These are phyloP conservation scores for Neosilurus hyrtlii DNA, from an alignment of 2,797 vertebrate genomes.

Conservation along the genomic window DNA sequence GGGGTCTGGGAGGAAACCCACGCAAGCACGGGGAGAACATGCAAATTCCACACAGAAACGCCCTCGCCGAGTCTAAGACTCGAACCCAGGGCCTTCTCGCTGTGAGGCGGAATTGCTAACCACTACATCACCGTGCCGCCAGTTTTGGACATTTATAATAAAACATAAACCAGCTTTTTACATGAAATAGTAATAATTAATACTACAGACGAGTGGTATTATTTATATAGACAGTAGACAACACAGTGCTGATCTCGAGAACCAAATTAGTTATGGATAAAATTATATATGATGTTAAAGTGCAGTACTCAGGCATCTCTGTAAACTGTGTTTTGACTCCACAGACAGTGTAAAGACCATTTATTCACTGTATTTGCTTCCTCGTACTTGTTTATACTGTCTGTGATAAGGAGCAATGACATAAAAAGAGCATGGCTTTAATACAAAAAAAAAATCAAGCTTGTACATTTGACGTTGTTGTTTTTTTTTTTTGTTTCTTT, in stretches of 20 bases:
- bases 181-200: not conserved
- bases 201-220: too few species aligned
- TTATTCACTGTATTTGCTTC: not conserved
- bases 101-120: too few species aligned
- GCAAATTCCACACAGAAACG: too few species aligned
- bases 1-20: too few species aligned
- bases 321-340: conserved; percentile 18
- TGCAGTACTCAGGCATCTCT: not conserved
- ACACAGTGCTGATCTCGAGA: not conserved
- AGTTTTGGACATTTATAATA: not conserved
- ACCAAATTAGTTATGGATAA: not conserved
- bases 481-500: conserved; percentile 17
- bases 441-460: conserved; percentile 6
- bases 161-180: not conserved
- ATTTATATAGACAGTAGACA: too few species aligned
- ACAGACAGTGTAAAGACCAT: conserved; percentile 11
- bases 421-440: conserved; percentile 24
- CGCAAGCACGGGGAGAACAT: too few species aligned
- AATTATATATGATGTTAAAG: not conserved
- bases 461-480: not conserved
- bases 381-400: conserved; percentile 18
- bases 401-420: conserved; percentile 22
- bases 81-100: too few species aligned
- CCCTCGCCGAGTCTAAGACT: too few species aligned
- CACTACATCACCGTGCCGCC: too few species aligned